Percentiles rank a stretch among this genome's conserved stretches.
Evolutionary conservation across 2,888 invertebrate genomes (phyloP).

Genomic region (Eurytoma californica): DNA sequence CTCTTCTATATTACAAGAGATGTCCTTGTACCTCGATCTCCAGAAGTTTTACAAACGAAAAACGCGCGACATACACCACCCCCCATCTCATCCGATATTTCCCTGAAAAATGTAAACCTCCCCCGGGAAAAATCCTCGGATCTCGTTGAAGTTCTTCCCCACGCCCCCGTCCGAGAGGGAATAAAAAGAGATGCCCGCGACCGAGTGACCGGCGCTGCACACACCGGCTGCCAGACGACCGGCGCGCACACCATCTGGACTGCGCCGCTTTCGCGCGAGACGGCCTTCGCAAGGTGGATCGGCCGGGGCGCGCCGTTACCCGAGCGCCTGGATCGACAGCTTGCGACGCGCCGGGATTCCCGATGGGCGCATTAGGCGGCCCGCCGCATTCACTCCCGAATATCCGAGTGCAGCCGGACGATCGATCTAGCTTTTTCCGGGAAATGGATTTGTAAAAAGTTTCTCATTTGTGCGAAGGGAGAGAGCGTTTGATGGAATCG

Average conservation of each 20-base stretch:
- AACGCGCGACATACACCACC: too few relatives aligned
- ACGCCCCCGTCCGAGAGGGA: not conserved
- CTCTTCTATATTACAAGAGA: too few relatives aligned
- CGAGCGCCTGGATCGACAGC: slow-evolving; percentile 31
- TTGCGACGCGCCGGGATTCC: slow-evolving; percentile 6
- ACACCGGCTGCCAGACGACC: slow-evolving; percentile 16
- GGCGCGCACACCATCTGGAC: slow-evolving; percentile 11
- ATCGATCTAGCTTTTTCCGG: not conserved
- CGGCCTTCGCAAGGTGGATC: not conserved
- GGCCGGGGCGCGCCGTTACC: slow-evolving; percentile 9
- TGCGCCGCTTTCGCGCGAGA: slow-evolving; percentile 9
- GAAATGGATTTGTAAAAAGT: too few relatives aligned
- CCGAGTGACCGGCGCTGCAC: not conserved
- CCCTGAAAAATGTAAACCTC: too few relatives aligned
- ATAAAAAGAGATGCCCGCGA: not conserved
- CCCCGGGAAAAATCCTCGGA: not conserved
- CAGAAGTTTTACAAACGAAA: too few relatives aligned
- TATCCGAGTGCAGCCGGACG: not conserved
- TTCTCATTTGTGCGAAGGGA: too few relatives aligned
- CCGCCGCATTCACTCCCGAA: not conserved
- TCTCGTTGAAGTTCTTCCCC: not conserved
- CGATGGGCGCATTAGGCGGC: not conserved
- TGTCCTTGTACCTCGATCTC: too few relatives aligned
- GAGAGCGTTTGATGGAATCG: too few relatives aligned
- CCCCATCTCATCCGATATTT: too few relatives aligned